Conservation (phyloP, 2,113 vertebrate genomes). For the Ciconia boyciana region DNA sequence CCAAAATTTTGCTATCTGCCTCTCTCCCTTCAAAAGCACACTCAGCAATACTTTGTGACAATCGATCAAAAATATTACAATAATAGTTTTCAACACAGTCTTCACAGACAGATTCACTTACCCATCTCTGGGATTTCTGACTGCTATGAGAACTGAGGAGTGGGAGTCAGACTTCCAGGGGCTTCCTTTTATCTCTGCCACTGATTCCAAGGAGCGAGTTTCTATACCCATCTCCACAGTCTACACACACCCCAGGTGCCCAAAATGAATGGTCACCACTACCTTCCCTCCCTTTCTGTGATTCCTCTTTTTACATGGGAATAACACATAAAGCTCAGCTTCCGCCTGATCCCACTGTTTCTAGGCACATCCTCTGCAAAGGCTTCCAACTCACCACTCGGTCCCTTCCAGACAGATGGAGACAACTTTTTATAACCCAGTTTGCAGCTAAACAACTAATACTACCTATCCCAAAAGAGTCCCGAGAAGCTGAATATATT, state of each 20-base stretch:
- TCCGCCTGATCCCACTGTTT: not conserved
- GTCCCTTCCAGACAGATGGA: not conserved
- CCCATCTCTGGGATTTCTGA: not conserved
- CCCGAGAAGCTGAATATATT: not conserved
- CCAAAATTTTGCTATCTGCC: not conserved
- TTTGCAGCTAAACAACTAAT: not conserved
- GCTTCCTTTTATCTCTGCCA: not conserved
- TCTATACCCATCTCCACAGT: not conserved
- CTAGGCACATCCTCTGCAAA: not conserved
- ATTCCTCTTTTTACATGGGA: not conserved
- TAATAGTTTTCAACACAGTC: not conserved
- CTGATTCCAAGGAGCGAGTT: accelerated
- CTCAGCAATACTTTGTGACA: slow-evolving; percentile 20
- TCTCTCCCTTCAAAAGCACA: slow-evolving; percentile 6
- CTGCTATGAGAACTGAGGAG: not conserved
- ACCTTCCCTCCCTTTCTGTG: not conserved
- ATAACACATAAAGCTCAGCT: not conserved
- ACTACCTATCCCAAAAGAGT: not conserved
- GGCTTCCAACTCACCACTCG: not conserved
- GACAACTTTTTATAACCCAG: not conserved
- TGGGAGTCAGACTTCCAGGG: not conserved
- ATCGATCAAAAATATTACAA: not conserved
- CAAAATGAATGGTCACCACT: not conserved
- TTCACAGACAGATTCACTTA: not conserved
- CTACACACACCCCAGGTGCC: no score